A percentile compares a stretch with the other conserved stretches of the same genome.
phyloP scores from a whole-genome alignment of 2,797 vertebrate genomes.

The Tokudaia muenninki region DNA sequence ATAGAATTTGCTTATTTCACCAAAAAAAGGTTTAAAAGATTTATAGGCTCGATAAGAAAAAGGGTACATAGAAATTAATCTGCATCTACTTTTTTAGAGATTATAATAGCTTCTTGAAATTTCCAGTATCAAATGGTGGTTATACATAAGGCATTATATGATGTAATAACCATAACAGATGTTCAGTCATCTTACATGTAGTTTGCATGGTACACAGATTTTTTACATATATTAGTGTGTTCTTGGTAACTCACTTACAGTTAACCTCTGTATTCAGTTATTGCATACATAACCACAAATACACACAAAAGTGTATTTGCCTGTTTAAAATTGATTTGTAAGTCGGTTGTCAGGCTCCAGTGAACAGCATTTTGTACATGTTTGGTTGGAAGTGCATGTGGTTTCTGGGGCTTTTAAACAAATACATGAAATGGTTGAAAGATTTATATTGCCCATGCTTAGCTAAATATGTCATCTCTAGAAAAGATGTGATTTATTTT shows the following conservation, averaged over 20 bases:
- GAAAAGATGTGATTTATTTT: constrained; percentile 92
- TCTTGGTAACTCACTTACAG: constrained; percentile 47
- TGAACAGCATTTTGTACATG: constrained; percentile 86
- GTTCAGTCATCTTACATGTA: constrained; percentile 56
- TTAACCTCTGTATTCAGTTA: background rate
- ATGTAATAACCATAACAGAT: constrained; percentile 54
- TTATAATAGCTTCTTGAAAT: constrained; percentile 42
- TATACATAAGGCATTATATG: constrained; percentile 39
- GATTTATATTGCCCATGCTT: constrained; percentile 90
- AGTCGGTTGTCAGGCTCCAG: constrained; percentile 85
- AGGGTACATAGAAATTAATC: constrained; percentile 59
- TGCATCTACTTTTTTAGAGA: background rate
- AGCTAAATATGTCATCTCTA: constrained; percentile 91
- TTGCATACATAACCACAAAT: background rate
- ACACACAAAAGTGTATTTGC: constrained; percentile 69
- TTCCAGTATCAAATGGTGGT: background rate
- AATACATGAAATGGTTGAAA: constrained; percentile 91
- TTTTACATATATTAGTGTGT: constrained; percentile 51
- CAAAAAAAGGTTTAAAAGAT: constrained; percentile 52
- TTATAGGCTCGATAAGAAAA: constrained; percentile 63
- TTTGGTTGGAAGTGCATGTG: constrained; percentile 88
- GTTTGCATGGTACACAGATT: constrained; percentile 57
- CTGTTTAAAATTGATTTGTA: constrained; percentile 84
- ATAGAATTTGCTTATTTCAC: constrained; percentile 70
- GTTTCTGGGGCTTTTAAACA: constrained; percentile 90